phyloP scores from a whole-genome alignment of 2,888 invertebrate species.

The Abrostola tripartita region DNA sequence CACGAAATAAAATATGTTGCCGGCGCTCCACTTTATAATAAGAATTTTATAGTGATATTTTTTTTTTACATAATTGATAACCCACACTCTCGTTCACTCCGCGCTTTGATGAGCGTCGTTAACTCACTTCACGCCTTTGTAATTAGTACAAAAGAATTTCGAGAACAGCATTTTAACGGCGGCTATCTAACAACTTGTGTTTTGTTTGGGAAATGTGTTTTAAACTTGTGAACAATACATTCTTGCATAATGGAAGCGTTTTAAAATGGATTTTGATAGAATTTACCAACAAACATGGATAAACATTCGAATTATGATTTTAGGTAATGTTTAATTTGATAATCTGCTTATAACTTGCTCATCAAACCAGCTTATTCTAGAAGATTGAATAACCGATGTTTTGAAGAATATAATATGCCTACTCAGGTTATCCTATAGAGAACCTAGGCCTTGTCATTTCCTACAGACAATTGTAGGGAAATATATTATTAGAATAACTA shows the following conservation, averaged over 20 bases:
- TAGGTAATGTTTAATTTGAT: too few relatives aligned
- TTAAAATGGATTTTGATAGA: slow-evolving; percentile 8
- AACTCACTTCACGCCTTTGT: slow-evolving; percentile 39
- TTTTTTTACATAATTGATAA: slow-evolving; percentile 64
- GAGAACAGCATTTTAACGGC: slow-evolving; percentile 23
- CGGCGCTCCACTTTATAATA: slow-evolving; percentile 68
- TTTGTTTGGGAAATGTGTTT: slow-evolving; percentile 17
- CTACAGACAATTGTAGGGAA: too few relatives aligned
- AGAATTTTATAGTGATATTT: slow-evolving; percentile 65
- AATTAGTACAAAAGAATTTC: slow-evolving; percentile 48
- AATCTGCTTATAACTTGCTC: too few relatives aligned
- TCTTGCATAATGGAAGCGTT: slow-evolving; percentile 15
- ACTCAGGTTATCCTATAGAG: too few relatives aligned
- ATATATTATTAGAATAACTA: too few relatives aligned
- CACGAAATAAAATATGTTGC: slow-evolving; percentile 82
- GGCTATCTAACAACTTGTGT: slow-evolving; percentile 11
- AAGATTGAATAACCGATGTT: too few relatives aligned
- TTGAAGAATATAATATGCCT: too few relatives aligned
- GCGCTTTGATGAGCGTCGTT: slow-evolving; percentile 34
- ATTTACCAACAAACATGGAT: slow-evolving; percentile 26
- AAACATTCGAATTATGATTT: not conserved
- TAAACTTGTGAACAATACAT: slow-evolving; percentile 5
- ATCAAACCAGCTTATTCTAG: too few relatives aligned
- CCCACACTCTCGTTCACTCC: slow-evolving; percentile 28
- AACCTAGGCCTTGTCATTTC: too few relatives aligned